Evolutionary conservation across 2,888 invertebrate genomes (phyloP).

Genomic region (Tetramorium bicarinatum): DNA sequence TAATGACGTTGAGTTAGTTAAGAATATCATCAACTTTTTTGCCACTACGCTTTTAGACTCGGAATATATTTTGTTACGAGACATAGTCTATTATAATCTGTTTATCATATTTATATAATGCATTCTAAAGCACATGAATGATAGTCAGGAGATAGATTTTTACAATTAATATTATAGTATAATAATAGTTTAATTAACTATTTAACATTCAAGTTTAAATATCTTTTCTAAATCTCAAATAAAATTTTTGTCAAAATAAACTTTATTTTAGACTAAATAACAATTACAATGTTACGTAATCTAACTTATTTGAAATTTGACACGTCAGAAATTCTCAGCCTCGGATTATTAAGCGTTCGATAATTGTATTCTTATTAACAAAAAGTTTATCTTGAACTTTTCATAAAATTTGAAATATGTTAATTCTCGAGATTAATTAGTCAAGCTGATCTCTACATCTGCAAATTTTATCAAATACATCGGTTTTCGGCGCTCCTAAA

Average conservation of each 20-base stretch:
- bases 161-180: neutral
- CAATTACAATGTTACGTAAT: neutral
- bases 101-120: neutral
- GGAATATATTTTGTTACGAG: neutral
- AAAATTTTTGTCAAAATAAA: neutral
- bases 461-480: neutral
- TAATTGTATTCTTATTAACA: neutral
- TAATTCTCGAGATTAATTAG: neutral
- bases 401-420: neutral
- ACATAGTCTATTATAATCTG: constrained; percentile 30
- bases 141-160: neutral
- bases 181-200: neutral
- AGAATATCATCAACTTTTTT: constrained; percentile 27
- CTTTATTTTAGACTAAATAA: neutral
- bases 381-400: neutral
- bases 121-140: neutral
- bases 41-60: neutral
- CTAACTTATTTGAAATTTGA: neutral
- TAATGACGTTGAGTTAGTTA: constrained; percentile 1
- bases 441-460: neutral
- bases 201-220: neutral
- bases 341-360: neutral
- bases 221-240: neutral
- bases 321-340: neutral
- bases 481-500: neutral